phyloP scores from a whole-genome alignment of 37 sponge, comb jelly and placozoan genomes.

The Spongilla lacustris region DNA sequence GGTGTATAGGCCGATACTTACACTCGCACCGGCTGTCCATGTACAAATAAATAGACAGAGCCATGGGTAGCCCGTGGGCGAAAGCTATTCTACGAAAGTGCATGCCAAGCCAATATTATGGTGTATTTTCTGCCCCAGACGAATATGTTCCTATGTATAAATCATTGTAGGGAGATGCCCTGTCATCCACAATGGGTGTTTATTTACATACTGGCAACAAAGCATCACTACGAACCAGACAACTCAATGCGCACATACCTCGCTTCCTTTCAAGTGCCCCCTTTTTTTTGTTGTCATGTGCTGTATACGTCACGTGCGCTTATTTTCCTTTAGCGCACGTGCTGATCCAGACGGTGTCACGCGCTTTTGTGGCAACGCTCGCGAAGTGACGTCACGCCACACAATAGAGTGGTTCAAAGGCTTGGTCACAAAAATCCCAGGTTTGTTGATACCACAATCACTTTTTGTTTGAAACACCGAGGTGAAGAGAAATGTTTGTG shows the following conservation, averaged over 20 bases:
- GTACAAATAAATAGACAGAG: no score
- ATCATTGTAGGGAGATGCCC: no score
- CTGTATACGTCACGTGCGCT: background rate
- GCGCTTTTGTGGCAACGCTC: constrained; percentile 15
- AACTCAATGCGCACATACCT: background rate
- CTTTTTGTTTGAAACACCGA: constrained; percentile 1
- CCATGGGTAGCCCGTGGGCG: no score
- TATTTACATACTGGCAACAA: no score
- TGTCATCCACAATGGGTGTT: no score
- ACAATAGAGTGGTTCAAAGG: background rate
- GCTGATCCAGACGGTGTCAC: background rate
- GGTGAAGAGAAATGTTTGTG: constrained; percentile 57
- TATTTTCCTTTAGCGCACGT: background rate
- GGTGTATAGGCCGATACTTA: no score
- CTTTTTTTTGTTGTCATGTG: constrained; percentile 1
- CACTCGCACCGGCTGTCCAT: no score
- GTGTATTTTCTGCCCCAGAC: no score
- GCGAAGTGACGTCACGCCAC: constrained; percentile 44
- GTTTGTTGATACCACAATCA: constrained; percentile 7
- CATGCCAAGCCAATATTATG: no score
- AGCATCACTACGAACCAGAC: background rate
- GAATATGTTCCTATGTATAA: no score
- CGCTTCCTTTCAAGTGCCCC: background rate
- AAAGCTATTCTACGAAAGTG: no score
- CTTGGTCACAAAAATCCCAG: constrained; percentile 8